Evolutionary conservation across 1,140 invertebrate genomes (phyloP).

Genomic region (Gryon sp.): DNA sequence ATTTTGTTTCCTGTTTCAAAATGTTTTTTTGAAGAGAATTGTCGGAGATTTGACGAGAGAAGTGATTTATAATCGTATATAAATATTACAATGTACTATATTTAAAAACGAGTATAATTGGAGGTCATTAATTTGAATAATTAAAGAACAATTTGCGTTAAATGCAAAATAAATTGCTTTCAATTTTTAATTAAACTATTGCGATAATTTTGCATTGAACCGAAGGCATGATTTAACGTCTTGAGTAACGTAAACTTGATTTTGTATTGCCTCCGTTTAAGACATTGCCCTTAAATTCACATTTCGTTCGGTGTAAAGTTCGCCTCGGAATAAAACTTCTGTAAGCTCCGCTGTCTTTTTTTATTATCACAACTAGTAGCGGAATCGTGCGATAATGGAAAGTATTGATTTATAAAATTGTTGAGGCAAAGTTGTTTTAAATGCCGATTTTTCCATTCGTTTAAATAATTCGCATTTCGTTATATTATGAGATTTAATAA

Average conservation of each 20-base stretch:
- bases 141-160: background rate
- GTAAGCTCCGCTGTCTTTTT: slow-evolving; percentile 25
- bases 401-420: slow-evolving; percentile 43
- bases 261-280: slow-evolving; percentile 41
- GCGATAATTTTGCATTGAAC: slow-evolving; percentile 21
- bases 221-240: slow-evolving; percentile 23
- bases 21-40: no score
- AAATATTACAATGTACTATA: no score
- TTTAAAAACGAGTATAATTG: no score
- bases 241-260: slow-evolving; percentile 23
- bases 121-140: background rate
- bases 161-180: slow-evolving; percentile 17
- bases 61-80: no score
- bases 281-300: slow-evolving; percentile 38
- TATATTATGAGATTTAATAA: no score
- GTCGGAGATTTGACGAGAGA: no score
- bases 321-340: slow-evolving; percentile 48
- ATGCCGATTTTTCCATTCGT: background rate
- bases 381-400: slow-evolving; percentile 38
- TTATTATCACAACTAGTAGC: slow-evolving; percentile 38
- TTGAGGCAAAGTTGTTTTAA: background rate
- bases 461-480: slow-evolving; percentile 21
- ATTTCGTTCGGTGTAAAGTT: slow-evolving; percentile 51
- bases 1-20: no score
- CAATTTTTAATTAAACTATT: slow-evolving; percentile 28